Evolutionary conservation across 64 coral and sea anemone species (phyloP), one percentile per base, ranked within the genome.

Genomic region (Platygyra sinensis): DNA sequence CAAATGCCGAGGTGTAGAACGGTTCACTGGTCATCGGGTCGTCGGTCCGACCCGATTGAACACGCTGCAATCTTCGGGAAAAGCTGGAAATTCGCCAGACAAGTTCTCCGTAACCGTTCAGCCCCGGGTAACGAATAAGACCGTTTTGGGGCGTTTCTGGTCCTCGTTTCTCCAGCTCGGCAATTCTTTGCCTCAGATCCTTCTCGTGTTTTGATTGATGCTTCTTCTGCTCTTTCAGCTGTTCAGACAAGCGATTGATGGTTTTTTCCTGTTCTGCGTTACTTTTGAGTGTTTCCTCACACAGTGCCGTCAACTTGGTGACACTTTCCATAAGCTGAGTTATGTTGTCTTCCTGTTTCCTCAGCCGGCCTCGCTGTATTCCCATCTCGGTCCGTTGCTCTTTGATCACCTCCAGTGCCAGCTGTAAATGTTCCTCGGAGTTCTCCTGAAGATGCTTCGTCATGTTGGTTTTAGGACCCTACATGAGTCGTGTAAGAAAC

Each of bases 1-100:
- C 97, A 16, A 95, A 95, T 6, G 94, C 91, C 22, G 94, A 95
- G 10, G 97, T 88, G 59, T 99, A 99, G 30, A 99, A 99, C 1
- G 97, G 94, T 62, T 99, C 97, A n/a, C 97, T 99, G 17, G 91
- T 92, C 12, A 95, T 86, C 0, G 97, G 97, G 78, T 99, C 97
- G 31, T 99, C 97, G 50, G 74, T 19, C 18, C 94, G 94, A 59
- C 97, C 94, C 54, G 91, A 88, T 29, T 94, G 87, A 36, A 99
- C 90, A 4, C 97, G 83, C 72, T 91, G 87, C 42, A 99, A 67
- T 59, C 94, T 91, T 8, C 93, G 87, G 1, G 60, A 76, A 63
- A 95, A 88, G 67, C 84, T 99, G 3, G 83, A 83, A 46, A 99
- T 81, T 55, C 88, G 88, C 97, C 97, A 99, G 0, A 99, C 78